Evolutionary conservation across 2,888 invertebrate species (phyloP).

Genomic region (Hirtodrosophila confusa): DNA sequence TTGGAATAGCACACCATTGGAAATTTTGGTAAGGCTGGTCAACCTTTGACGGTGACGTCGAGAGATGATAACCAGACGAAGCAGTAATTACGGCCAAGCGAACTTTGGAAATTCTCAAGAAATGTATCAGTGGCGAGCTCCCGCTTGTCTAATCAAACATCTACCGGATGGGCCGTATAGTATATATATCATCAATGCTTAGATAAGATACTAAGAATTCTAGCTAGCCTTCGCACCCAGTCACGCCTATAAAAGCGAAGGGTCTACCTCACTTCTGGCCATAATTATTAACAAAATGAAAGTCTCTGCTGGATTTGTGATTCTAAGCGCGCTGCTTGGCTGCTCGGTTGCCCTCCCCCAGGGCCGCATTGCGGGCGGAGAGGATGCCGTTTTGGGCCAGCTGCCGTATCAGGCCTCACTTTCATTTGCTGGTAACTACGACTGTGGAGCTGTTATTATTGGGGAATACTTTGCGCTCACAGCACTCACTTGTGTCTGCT

Average conservation of each 20-base stretch:
- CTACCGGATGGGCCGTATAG: conserved; percentile 17
- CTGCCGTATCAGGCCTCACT: conserved; percentile 83
- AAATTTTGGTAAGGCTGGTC: conserved; percentile 10
- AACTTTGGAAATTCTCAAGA: conserved; percentile 8
- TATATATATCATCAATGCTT: too few species aligned
- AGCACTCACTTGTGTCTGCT: conserved; percentile 79
- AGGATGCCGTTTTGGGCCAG: conserved; percentile 79
- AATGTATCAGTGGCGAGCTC: conserved; percentile 7
- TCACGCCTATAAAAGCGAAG: conserved; percentile 50
- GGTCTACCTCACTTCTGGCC: neutral
- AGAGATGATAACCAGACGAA: conserved; percentile 9
- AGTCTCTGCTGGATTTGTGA: conserved; percentile 26
- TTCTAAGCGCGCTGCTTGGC: conserved; percentile 33
- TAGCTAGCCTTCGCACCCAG: conserved; percentile 39
- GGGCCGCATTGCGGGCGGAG: conserved; percentile 80
- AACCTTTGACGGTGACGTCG: conserved; percentile 50
- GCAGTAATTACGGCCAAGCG: neutral
- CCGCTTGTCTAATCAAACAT: conserved; percentile 26
- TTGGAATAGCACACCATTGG: conserved; percentile 74
- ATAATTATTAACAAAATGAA: conserved; percentile 28
- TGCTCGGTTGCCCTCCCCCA: conserved; percentile 46
- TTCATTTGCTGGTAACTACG: conserved; percentile 59
- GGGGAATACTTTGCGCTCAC: conserved; percentile 79
- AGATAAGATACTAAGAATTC: neutral
- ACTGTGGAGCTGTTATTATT: conserved; percentile 80